Conservation (phyloP, 1,140 invertebrate species). For the Drosophila teissieri region DNA sequence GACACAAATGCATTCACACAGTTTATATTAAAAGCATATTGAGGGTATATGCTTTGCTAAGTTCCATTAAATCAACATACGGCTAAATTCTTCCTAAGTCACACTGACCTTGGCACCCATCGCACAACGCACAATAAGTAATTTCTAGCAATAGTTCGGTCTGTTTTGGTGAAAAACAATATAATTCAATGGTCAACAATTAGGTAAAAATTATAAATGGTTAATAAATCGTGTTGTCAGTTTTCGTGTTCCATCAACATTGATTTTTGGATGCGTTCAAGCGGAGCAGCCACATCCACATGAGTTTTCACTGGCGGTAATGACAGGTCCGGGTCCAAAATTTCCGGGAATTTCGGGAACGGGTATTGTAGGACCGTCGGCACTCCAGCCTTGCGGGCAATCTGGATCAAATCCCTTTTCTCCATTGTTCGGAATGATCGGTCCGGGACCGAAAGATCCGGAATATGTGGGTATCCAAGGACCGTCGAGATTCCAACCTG, state of each 20-base stretch:
- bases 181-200: conserved; percentile 3
- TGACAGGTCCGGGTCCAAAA: neutral
- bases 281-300: neutral
- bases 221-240: neutral
- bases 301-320: neutral
- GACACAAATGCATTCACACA: conserved; percentile 40
- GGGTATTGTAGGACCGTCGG: neutral
- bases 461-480: neutral
- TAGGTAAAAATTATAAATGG: too few relatives aligned
- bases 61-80: conserved; percentile 53
- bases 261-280: neutral
- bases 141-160: too few relatives aligned
- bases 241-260: neutral
- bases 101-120: neutral
- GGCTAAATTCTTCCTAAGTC: neutral
- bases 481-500: neutral
- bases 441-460: neutral
- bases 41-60: conserved; percentile 53
- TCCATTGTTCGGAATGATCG: neutral
- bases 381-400: neutral
- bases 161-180: neutral
- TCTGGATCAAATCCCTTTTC: neutral
- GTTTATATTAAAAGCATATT: conserved; percentile 61
- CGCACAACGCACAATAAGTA: neutral
- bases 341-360: neutral